Base-by-base conservation (phyloP, 2,797 vertebrate genomes). In the Brotula barbata region DNA sequence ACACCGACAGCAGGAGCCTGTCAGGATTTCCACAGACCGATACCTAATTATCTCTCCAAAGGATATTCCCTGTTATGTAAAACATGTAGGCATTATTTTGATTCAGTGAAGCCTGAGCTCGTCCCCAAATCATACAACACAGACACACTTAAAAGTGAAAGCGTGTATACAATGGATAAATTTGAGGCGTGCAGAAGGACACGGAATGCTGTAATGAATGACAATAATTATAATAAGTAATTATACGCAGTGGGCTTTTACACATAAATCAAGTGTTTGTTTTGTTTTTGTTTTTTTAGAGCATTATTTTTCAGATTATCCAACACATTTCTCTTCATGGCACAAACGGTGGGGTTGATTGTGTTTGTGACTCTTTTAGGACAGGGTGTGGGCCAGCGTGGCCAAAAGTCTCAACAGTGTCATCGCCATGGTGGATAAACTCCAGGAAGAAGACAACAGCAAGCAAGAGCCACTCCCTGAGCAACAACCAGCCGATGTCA, bases 401-500 rank as follows among this genome's bases (percentile, higher is more conserved):
- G 96, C 94, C 23, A 97, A 96, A 87, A 95, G 94, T 82, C 92
- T 99, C 81, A 97, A 96, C 89, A 95, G 94, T 53, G 88, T 99
- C 66, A 97, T 99, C 59, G 96, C 95, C 46, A 93, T 94, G 93
- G 96, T 95, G 85, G 96, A 99, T 71, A 94, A 93, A 79, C 85
- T 99, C 68, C 93, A 94, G 54, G 95, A 94, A 61, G 92, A 92
- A 42, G 93, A 92, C 41, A 84, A 75, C 45, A 59, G 25, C 59
- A 88, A 85, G 64, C 80, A 86, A 66, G 88, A 88, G 51, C 66
- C 78, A 0, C 50, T 64, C 34, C 70, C 86, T 1, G 91, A 93
- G 11, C 81, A 91, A 67, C 73, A 91, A 14, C 80, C 87, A 1
- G 91, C 85, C 37, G 94, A 95, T 47, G 87, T 93, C 87, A 87